Conservation (phyloP, 1,140 invertebrate species). For the Monochamus saltuarius region DNA sequence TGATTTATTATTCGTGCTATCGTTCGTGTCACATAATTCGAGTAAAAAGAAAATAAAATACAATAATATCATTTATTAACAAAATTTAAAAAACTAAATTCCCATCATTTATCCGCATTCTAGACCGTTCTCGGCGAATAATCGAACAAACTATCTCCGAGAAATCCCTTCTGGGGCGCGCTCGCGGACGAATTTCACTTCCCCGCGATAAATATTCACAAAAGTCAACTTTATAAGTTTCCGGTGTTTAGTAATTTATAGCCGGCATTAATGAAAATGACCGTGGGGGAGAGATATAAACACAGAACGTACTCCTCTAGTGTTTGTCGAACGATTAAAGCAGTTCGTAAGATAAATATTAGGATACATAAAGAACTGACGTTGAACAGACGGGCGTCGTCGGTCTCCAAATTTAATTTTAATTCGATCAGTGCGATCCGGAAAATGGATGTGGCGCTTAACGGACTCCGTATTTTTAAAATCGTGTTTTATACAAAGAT, state of each 20-base stretch:
- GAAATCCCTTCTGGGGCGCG: background rate
- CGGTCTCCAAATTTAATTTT: slow-evolving; percentile 12
- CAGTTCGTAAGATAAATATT: slow-evolving; percentile 43
- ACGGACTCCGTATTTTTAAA: no score
- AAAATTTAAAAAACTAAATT: no score
- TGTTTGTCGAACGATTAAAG: slow-evolving; percentile 42
- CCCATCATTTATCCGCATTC: no score
- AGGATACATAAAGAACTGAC: slow-evolving; percentile 26
- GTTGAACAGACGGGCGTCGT: slow-evolving; percentile 18
- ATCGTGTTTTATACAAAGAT: no score
- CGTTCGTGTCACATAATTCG: no score
- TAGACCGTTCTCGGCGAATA: no score
- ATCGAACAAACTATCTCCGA: slow-evolving; percentile 1
- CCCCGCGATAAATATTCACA: slow-evolving; percentile 15
- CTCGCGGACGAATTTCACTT: slow-evolving; percentile 5
- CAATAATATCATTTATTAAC: no score
- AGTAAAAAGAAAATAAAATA: no score
- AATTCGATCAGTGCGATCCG: background rate
- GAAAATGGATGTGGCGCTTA: no score
- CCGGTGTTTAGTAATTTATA: slow-evolving; percentile 27
- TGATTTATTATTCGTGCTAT: no score
- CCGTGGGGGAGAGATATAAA: slow-evolving; percentile 23
- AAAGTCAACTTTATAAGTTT: slow-evolving; percentile 24
- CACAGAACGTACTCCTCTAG: slow-evolving; percentile 25
- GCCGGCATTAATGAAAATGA: slow-evolving; percentile 23